These are phyloP conservation scores for Spinus olivaceus DNA, from an alignment of 2,797 vertebrate genomes.

Conservation along the genomic window DNA sequence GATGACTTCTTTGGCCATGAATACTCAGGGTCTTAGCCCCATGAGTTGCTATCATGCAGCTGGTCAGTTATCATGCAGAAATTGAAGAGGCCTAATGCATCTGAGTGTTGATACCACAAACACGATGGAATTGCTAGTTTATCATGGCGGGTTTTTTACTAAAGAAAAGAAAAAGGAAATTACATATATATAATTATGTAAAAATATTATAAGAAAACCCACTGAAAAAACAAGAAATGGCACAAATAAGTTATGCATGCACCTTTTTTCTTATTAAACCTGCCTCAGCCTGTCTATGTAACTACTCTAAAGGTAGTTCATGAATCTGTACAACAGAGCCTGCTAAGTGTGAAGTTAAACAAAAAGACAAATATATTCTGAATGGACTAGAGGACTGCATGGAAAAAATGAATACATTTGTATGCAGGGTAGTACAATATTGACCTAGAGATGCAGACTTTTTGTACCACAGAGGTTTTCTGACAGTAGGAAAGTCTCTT, in stretches of 20 bases:
- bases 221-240: not conserved
- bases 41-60: not conserved
- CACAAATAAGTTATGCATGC: not conserved
- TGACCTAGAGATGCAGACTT: not conserved
- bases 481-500: not conserved
- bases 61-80: not conserved
- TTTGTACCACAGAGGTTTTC: not conserved
- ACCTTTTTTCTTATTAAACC: not conserved
- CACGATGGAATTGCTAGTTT: not conserved
- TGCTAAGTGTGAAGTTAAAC: not conserved
- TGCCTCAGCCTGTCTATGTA: not conserved
- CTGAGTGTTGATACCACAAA: not conserved
- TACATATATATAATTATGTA: not conserved
- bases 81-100: not conserved
- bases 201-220: not conserved
- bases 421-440: not conserved
- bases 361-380: not conserved
- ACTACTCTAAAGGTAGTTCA: not conserved
- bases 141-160: rapidly evolving
- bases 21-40: not conserved
- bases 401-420: not conserved
- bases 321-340: not conserved
- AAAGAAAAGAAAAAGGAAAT: not conserved
- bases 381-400: not conserved
- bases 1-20: not conserved